Conservation (phyloP, 1,140 invertebrate genomes). For the Pseudomyrmex gracilis region DNA sequence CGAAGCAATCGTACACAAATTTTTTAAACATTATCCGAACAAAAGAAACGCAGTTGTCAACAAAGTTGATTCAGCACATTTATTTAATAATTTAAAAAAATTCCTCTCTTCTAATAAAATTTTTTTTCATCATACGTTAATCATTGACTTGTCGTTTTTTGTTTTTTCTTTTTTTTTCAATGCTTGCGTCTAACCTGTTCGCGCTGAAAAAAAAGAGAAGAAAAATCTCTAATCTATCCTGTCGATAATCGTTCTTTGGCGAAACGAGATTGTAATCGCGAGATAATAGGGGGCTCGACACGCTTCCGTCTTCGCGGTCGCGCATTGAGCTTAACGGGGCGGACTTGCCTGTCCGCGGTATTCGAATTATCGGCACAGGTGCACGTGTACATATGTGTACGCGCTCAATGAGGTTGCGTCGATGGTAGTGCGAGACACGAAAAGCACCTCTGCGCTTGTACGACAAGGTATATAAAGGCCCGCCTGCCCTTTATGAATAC, state of each 20-base stretch:
- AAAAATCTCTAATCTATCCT: neutral
- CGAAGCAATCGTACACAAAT: neutral
- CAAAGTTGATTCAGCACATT: neutral
- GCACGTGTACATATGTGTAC: constrained; percentile 43
- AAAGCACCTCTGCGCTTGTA: constrained; percentile 17
- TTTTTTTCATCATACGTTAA: neutral
- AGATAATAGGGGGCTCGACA: constrained; percentile 48
- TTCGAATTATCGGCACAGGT: constrained; percentile 67
- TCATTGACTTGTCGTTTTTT: neutral
- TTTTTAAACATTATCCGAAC: neutral
- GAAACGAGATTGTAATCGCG: constrained; percentile 52
- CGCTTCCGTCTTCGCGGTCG: constrained; percentile 51
- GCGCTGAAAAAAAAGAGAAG: neutral
- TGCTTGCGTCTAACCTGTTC: neutral
- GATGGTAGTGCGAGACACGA: constrained; percentile 53
- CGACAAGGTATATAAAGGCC: constrained; percentile 24
- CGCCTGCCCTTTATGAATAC: constrained; percentile 84
- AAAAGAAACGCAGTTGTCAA: neutral
- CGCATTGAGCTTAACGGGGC: constrained; percentile 20
- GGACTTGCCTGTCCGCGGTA: constrained; percentile 63
- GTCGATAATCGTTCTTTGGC: constrained; percentile 34
- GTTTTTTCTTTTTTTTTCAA: neutral
- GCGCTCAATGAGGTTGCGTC: constrained; percentile 4
- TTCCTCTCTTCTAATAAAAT: neutral
- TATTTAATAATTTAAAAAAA: neutral